Conservation (phyloP, 2,888 invertebrate species). For the Adineta ricciae region DNA sequence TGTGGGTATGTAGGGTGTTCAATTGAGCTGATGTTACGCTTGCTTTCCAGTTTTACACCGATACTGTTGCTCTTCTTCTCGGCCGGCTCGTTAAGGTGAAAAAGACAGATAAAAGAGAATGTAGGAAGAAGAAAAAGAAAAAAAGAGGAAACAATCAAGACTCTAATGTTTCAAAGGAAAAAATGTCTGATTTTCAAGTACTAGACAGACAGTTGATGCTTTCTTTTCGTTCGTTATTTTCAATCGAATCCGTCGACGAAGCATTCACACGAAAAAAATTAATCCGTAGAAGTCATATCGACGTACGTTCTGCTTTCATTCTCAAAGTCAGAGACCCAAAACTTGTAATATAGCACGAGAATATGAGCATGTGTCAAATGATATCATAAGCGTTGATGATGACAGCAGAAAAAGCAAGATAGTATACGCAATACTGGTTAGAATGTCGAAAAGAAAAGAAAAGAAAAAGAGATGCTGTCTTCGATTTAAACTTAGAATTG, state of each 20-base stretch:
- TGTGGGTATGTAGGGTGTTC: background rate
- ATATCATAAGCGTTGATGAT: background rate
- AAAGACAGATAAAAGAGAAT: background rate
- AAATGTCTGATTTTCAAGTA: background rate
- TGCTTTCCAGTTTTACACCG: background rate
- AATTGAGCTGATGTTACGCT: background rate
- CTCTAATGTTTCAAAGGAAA: background rate
- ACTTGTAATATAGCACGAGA: background rate
- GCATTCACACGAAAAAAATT: no score
- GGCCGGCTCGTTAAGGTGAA: background rate
- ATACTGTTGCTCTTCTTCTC: background rate
- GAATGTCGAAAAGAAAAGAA: background rate
- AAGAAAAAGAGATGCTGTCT: background rate
- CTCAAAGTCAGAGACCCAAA: background rate
- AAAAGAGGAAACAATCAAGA: background rate
- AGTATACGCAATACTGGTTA: background rate
- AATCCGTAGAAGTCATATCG: no score
- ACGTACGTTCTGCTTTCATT: background rate
- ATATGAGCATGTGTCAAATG: background rate
- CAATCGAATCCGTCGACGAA: background rate
- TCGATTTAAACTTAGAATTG: no score
- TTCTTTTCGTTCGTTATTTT: background rate
- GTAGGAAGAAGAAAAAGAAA: background rate
- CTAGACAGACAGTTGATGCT: background rate
- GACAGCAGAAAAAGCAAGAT: background rate